Conservation (phyloP, 2,797 vertebrate genomes). For the Nyctalus aviator region DNA sequence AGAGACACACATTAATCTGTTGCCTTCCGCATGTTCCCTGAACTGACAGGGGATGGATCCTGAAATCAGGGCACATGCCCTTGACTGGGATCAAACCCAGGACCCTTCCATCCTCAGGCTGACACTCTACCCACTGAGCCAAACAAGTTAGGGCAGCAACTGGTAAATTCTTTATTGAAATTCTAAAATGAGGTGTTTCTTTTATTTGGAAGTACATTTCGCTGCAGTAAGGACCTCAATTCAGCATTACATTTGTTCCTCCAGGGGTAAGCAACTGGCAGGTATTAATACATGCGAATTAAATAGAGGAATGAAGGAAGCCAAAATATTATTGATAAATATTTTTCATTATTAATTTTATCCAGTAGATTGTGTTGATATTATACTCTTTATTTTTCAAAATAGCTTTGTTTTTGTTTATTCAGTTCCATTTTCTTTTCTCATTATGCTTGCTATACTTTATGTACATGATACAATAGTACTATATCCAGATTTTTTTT, state of each 20-base stretch:
- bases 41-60: too few species aligned
- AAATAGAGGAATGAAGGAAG: background rate
- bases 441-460: background rate
- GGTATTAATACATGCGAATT: background rate
- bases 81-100: too few species aligned
- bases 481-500: background rate
- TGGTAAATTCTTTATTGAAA: background rate
- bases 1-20: too few species aligned
- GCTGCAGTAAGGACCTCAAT: background rate
- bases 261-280: background rate
- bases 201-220: background rate
- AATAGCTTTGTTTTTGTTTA: constrained; percentile 10
- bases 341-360: constrained; percentile 16
- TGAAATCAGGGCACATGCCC: too few species aligned
- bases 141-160: background rate
- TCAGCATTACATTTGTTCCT: background rate
- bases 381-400: constrained; percentile 24
- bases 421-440: constrained; percentile 18
- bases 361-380: background rate
- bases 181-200: background rate
- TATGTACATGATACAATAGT: background rate
- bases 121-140: too few species aligned
- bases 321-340: background rate
- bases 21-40: too few species aligned
- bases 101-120: too few species aligned